phyloP scores from a whole-genome alignment of 2,888 invertebrate genomes.

The Drosophila setosimentum region DNA sequence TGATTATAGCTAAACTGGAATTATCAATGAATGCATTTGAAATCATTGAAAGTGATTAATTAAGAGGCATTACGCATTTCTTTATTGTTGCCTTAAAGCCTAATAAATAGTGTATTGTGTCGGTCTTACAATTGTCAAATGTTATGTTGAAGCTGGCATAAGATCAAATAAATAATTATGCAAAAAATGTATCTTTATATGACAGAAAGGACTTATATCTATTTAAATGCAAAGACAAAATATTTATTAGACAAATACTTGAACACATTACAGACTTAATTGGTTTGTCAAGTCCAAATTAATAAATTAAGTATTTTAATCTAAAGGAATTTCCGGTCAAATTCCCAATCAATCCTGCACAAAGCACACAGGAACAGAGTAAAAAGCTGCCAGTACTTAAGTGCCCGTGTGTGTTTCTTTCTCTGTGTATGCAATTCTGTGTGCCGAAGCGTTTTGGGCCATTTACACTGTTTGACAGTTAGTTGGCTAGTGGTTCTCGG shows the following conservation, averaged over 20 bases:
- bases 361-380: constrained; percentile 20
- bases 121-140: background rate
- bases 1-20: background rate
- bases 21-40: background rate
- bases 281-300: background rate
- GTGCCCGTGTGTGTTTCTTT: constrained; percentile 7
- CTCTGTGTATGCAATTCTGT: constrained; percentile 3
- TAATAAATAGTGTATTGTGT: background rate
- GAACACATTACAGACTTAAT: background rate
- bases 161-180: background rate
- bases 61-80: background rate
- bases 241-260: background rate
- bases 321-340: constrained; percentile 2
- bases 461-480: constrained; percentile 45
- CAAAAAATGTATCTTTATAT: background rate
- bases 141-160: background rate
- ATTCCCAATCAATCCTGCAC: constrained; percentile 4
- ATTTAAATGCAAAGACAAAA: background rate
- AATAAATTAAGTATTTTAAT: background rate
- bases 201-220: background rate
- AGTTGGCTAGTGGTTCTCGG: constrained; percentile 24
- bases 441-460: constrained; percentile 50
- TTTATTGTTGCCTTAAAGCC: background rate
- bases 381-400: constrained; percentile 36
- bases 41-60: background rate